Conservation (phyloP, 2,113 vertebrate genomes). For the Halcyon senegalensis region DNA sequence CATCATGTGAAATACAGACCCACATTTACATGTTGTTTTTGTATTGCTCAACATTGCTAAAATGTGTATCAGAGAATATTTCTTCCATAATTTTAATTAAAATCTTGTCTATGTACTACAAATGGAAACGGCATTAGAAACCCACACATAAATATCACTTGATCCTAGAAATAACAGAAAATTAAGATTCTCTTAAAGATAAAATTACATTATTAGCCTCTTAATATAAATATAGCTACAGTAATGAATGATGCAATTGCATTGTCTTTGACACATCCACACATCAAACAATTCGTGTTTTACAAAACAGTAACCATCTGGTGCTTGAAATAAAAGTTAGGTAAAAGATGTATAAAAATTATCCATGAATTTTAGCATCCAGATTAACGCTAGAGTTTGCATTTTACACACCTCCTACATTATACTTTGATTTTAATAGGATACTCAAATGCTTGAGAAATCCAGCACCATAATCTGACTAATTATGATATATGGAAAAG, state of each 20-base stretch:
- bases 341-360: not conserved
- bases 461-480: not conserved
- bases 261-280: not conserved
- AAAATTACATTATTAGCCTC: not conserved
- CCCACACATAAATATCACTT: not conserved
- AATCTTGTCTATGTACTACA: not conserved
- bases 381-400: not conserved
- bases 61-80: not conserved
- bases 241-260: not conserved
- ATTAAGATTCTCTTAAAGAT: not conserved
- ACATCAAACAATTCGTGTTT: not conserved
- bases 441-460: not conserved
- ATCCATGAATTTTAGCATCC: not conserved
- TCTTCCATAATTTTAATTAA: not conserved
- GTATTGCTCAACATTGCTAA: not conserved
- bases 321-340: not conserved
- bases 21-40: not conserved
- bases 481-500: not conserved
- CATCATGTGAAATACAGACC: not conserved
- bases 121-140: not conserved
- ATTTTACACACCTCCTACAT: not conserved
- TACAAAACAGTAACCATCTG: not conserved
- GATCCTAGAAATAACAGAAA: not conserved
- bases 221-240: not conserved
- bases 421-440: not conserved